Evolutionary conservation across 2,888 invertebrate species (phyloP).

Genomic region (Cistogaster globosa): DNA sequence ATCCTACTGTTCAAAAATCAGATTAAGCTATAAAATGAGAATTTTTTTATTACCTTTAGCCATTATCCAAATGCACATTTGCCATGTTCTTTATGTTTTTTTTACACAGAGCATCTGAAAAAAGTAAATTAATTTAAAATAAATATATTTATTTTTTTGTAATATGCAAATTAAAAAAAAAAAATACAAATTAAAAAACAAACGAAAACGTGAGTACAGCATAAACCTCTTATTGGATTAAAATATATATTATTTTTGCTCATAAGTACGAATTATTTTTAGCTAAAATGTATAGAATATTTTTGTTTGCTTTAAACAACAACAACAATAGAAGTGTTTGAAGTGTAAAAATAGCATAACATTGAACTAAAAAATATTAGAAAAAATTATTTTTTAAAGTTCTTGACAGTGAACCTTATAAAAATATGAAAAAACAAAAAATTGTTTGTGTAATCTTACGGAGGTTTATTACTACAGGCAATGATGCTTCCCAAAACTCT

Average conservation of each 20-base stretch:
- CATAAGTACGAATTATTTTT: too few relatives aligned
- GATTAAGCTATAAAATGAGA: conserved; percentile 2
- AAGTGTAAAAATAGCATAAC: conserved; percentile 25
- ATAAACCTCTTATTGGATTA: too few relatives aligned
- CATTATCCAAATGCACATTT: conserved; percentile 38
- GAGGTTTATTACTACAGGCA: not conserved
- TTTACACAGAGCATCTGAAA: conserved; percentile 28
- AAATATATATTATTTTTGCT: too few relatives aligned
- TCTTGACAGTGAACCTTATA: not conserved
- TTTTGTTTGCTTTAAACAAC: too few relatives aligned
- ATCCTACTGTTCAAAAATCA: not conserved
- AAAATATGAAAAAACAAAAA: not conserved
- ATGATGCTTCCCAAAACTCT: not conserved
- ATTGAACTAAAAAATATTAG: not conserved
- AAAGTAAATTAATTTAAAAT: not conserved
- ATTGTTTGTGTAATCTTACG: conserved; percentile 6
- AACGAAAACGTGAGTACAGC: too few relatives aligned
- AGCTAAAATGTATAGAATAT: too few relatives aligned
- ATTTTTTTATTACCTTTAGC: conserved; percentile 59
- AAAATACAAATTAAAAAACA: not conserved
- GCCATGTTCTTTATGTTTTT: conserved; percentile 2
- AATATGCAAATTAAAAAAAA: conserved; percentile 6
- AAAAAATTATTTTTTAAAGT: not conserved
- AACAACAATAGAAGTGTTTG: conserved; percentile 28
- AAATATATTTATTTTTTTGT: conserved; percentile 11